Percentiles rank a stretch among this genome's conserved stretches.
These are phyloP conservation scores for Colaptes auratus DNA, from an alignment of 2,113 vertebrate species.

Conservation along the genomic window DNA sequence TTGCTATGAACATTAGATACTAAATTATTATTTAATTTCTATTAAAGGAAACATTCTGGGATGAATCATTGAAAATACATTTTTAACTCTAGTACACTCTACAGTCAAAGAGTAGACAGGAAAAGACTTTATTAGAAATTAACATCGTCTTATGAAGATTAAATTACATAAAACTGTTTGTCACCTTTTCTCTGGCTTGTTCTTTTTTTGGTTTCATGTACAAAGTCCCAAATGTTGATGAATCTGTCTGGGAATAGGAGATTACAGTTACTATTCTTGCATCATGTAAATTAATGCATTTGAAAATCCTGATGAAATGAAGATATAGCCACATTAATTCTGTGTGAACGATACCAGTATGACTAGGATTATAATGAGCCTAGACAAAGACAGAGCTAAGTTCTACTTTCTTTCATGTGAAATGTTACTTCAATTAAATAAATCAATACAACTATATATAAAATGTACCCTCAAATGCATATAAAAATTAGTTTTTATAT, in stretches of 20 bases:
- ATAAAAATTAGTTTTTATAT: not conserved
- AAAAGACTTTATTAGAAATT: not conserved
- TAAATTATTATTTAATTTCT: constrained; percentile 20
- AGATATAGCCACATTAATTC: constrained; percentile 20
- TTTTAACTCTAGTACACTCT: not conserved
- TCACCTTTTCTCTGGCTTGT: not conserved
- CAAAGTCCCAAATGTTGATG: constrained; percentile 40
- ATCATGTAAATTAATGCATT: constrained; percentile 29
- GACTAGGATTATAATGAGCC: not conserved
- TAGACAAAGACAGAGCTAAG: not conserved
- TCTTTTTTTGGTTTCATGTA: not conserved
- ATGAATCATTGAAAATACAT: not conserved
- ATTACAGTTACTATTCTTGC: constrained; percentile 47
- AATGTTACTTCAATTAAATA: not conserved
- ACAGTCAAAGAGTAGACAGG: not conserved
- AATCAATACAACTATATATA: not conserved
- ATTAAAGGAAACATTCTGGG: not conserved
- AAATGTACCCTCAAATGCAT: not conserved
- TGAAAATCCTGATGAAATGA: constrained; percentile 40
- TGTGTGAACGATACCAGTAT: not conserved
- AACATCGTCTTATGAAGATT: not conserved
- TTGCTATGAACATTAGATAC: not conserved
- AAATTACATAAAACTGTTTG: constrained; percentile 18
- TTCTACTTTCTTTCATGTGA: not conserved
- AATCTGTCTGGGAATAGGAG: constrained; percentile 5